Evolutionary conservation across 2,113 vertebrate genomes (phyloP).

Genomic region (Chlamydotis undulata): DNA sequence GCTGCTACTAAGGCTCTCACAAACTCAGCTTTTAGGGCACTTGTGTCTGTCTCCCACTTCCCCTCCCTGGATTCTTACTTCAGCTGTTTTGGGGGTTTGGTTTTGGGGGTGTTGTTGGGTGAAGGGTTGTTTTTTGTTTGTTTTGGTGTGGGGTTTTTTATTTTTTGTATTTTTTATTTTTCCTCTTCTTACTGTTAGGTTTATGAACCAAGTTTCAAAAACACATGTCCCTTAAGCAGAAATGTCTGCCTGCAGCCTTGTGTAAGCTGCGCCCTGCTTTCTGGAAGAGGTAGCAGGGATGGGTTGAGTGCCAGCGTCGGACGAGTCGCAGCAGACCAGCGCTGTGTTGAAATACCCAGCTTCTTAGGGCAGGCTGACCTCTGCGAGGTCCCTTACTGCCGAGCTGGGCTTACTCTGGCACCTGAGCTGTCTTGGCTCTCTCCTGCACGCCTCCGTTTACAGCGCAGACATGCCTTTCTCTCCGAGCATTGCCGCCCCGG

Average conservation of each 20-base stretch:
- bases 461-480: background rate
- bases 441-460: accelerated
- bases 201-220: background rate
- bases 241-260: background rate
- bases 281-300: background rate
- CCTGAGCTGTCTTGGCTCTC: background rate
- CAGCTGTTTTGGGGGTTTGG: background rate
- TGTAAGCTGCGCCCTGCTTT: background rate
- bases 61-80: background rate
- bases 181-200: background rate
- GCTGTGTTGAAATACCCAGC: background rate
- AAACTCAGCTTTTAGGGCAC: background rate
- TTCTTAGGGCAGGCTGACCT: background rate
- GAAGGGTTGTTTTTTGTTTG: background rate
- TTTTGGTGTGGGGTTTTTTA: background rate
- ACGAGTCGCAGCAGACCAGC: accelerated
- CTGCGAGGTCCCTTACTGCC: accelerated
- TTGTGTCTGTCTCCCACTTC: background rate
- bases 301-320: accelerated
- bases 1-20: background rate
- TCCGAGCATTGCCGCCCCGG: accelerated
- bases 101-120: background rate
- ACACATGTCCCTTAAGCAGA: background rate
- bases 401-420: background rate
- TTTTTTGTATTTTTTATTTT: background rate